These are phyloP conservation scores for Branchellion lobata DNA, from an alignment of 2,888 invertebrate genomes.

Conservation along the genomic window DNA sequence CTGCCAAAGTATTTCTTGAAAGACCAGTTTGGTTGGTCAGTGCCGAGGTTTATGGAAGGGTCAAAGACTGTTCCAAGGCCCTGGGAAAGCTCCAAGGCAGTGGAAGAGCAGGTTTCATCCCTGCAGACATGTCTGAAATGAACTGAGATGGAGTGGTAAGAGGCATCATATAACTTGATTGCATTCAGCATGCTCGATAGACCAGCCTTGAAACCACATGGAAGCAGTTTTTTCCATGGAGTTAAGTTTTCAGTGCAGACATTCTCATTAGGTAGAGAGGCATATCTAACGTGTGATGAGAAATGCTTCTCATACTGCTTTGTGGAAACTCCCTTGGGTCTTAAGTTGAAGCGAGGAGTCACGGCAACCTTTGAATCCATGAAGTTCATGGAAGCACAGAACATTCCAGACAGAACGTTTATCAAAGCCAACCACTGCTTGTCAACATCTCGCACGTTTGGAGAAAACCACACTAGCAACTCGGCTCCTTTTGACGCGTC, in stretches of 20 bases:
- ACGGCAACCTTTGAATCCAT: constrained; percentile 78
- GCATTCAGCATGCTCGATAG: constrained; percentile 84
- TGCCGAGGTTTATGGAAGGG: constrained; percentile 42
- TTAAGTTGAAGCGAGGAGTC: constrained; percentile 78
- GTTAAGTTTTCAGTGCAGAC: constrained; percentile 98
- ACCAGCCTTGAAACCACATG: constrained; percentile 80
- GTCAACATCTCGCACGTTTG: constrained; percentile 70
- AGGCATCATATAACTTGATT: constrained; percentile 84
- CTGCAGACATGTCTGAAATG: constrained; percentile 78
- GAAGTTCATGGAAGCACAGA: constrained; percentile 94
- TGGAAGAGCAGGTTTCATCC: constrained; percentile 65
- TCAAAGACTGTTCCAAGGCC: constrained; percentile 81
- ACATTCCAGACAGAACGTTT: constrained; percentile 85
- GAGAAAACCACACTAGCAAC: constrained; percentile 86
- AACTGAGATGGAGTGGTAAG: constrained; percentile 85
- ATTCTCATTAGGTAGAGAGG: constrained; percentile 89
- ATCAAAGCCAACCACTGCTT: constrained; percentile 80
- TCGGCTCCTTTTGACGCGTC: constrained; percentile 92
- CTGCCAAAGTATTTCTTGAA: constrained; percentile 82
- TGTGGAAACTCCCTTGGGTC: constrained; percentile 72
- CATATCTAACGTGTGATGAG: constrained; percentile 66
- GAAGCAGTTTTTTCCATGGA: constrained; percentile 94
- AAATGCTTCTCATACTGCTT: constrained; percentile 64
- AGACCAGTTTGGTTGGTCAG: constrained; percentile 72
- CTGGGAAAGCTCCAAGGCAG: constrained; percentile 78